phyloP scores from a whole-genome alignment of 2,888 invertebrate genomes.

The Dasypogon diadema region DNA sequence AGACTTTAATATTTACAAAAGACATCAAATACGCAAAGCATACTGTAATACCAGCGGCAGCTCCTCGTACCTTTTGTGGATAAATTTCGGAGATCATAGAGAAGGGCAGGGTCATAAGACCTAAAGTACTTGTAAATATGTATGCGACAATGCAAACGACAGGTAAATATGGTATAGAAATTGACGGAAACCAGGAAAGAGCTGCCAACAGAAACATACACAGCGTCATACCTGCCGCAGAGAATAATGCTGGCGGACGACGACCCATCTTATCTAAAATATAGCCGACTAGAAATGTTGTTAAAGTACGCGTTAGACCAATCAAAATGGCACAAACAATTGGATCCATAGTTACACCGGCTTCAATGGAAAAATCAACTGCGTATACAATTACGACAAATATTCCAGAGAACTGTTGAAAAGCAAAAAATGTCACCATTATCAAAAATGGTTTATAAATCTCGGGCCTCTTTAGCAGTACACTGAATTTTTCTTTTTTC shows the following conservation, averaged over 20 bases:
- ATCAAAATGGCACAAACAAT: slow-evolving; percentile 77
- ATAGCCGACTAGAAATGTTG: slow-evolving; percentile 75
- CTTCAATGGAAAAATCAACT: slow-evolving; percentile 74
- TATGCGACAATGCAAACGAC: slow-evolving; percentile 63
- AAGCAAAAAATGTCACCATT: slow-evolving; percentile 75
- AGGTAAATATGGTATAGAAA: slow-evolving; percentile 62
- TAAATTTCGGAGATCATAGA: slow-evolving; percentile 82
- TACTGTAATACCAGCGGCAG: slow-evolving; percentile 77
- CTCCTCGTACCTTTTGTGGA: slow-evolving; percentile 73
- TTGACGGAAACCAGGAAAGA: slow-evolving; percentile 65
- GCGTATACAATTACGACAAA: slow-evolving; percentile 81
- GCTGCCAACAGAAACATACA: slow-evolving; percentile 73
- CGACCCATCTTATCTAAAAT: slow-evolving; percentile 75
- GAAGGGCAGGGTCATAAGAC: slow-evolving; percentile 77
- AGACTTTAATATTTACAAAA: slow-evolving; percentile 77
- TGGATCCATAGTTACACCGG: slow-evolving; percentile 74
- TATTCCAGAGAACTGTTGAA: slow-evolving; percentile 78
- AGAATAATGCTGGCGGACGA: slow-evolving; percentile 75
- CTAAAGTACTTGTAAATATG: slow-evolving; percentile 69
- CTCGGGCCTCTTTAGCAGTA: slow-evolving; percentile 63
- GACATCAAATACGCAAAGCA: slow-evolving; percentile 75
- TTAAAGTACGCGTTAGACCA: slow-evolving; percentile 74
- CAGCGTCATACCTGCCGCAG: slow-evolving; percentile 74
- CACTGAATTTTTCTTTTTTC: slow-evolving; percentile 60
- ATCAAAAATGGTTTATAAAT: slow-evolving; percentile 67